Conservation (phyloP, 1,140 invertebrate species). For the Caenorhabditis tropicalis region DNA sequence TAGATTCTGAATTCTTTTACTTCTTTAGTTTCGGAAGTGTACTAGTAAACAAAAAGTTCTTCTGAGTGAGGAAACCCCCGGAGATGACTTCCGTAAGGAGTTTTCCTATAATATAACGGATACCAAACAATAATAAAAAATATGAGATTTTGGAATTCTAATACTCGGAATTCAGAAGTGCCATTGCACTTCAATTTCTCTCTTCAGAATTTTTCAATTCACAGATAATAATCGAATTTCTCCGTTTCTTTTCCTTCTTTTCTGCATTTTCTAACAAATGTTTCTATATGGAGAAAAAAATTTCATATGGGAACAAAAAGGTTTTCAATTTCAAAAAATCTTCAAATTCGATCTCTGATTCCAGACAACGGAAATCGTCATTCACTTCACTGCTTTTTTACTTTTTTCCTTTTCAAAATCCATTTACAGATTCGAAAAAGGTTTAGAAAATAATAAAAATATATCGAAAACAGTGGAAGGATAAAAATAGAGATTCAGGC, state of each 20-base stretch:
- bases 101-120: no score
- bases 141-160: neutral
- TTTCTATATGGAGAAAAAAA: neutral
- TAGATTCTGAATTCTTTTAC: no score
- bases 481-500: neutral
- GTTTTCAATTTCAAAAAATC: constrained; percentile 3
- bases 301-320: neutral
- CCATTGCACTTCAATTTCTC: constrained; percentile 20
- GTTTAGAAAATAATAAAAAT: neutral
- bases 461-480: neutral
- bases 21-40: neutral
- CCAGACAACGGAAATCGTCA: neutral
- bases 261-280: neutral
- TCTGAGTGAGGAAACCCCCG: neutral
- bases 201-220: constrained; percentile 4
- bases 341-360: neutral
- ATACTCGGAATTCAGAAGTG: neutral
- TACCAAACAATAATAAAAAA: no score
- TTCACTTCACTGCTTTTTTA: neutral
- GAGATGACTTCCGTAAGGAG: neutral
- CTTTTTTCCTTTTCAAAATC: neutral
- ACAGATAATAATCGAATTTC: constrained; percentile 34
- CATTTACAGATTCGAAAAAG: neutral
- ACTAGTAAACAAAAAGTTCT: neutral
- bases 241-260: neutral